Percentiles rank a stretch among this genome's conserved stretches.
Evolutionary conservation across 2,797 vertebrate species (phyloP).

Genomic region (Fratercula arctica): DNA sequence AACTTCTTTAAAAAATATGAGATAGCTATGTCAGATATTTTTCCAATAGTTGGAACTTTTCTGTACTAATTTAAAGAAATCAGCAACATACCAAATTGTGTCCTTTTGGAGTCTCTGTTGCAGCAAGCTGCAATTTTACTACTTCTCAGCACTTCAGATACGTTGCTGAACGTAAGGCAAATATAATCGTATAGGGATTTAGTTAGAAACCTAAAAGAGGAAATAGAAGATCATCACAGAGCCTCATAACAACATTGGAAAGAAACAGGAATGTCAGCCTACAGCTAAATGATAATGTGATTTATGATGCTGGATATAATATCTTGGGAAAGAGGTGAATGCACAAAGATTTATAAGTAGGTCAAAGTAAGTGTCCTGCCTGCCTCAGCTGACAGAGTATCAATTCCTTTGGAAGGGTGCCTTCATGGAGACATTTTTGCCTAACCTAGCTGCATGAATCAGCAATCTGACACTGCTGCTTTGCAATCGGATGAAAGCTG

Average conservation of each 20-base stretch:
- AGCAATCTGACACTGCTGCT: not conserved
- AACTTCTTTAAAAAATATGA: not conserved
- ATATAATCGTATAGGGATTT: not conserved
- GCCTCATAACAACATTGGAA: not conserved
- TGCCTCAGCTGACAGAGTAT: not conserved
- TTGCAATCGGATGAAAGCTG: not conserved
- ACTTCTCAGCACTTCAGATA: not conserved
- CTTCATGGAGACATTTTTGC: not conserved
- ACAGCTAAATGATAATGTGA: not conserved
- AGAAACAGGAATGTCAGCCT: not conserved
- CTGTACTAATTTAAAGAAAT: not conserved
- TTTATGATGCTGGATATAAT: not conserved
- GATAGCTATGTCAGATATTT: not conserved
- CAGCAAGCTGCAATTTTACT: not conserved
- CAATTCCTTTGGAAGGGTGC: fast-evolving
- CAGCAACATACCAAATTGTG: not conserved
- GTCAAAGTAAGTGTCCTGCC: not conserved
- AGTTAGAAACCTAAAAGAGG: not conserved
- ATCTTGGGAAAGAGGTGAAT: not conserved
- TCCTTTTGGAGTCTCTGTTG: not conserved
- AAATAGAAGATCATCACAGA: not conserved
- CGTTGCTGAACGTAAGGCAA: not conserved
- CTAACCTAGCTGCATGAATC: not conserved
- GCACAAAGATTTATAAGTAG: fast-evolving
- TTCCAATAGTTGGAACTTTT: not conserved